These are phyloP conservation scores for Chironomus tepperi DNA, from an alignment of 1,140 invertebrate species.

Conservation along the genomic window DNA sequence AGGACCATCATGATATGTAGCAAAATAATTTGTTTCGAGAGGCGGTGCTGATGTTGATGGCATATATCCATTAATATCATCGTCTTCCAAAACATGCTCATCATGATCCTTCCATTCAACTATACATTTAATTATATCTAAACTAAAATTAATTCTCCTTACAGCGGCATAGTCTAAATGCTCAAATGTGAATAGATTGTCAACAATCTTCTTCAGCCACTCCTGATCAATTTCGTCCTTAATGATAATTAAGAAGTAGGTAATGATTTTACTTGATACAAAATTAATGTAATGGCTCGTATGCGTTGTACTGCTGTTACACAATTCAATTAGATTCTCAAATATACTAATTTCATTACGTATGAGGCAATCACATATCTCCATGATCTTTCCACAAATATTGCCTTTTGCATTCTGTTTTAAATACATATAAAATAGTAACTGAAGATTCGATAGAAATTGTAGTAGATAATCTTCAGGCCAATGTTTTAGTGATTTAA, in stretches of 20 bases:
- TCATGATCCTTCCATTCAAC: slow-evolving; percentile 80
- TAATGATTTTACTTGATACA: slow-evolving; percentile 65
- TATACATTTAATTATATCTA: slow-evolving; percentile 75
- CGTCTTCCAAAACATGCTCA: slow-evolving; percentile 69
- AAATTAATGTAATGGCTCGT: slow-evolving; percentile 53
- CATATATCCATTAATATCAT: slow-evolving; percentile 34
- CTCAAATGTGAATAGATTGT: slow-evolving; percentile 51
- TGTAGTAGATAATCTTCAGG: slow-evolving; percentile 59
- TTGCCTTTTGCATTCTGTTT: slow-evolving; percentile 71
- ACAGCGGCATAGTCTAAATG: slow-evolving; percentile 47
- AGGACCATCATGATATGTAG: slow-evolving; percentile 34
- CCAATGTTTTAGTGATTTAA: slow-evolving; percentile 56
- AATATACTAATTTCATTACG: slow-evolving; percentile 72
- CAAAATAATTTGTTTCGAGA: slow-evolving; percentile 38
- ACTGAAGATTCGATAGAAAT: slow-evolving; percentile 70
- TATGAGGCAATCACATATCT: slow-evolving; percentile 68
- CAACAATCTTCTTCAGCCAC: slow-evolving; percentile 67
- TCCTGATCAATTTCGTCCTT: slow-evolving; percentile 67
- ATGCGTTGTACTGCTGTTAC: slow-evolving; percentile 63
- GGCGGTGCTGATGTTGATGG: slow-evolving; percentile 30
- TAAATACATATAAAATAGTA: slow-evolving; percentile 73
- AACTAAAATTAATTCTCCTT: slow-evolving; percentile 66
- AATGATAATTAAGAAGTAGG: slow-evolving; percentile 72
- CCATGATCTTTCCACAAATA: slow-evolving; percentile 67
- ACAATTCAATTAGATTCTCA: slow-evolving; percentile 70